Evolutionary conservation across 1,140 invertebrate genomes (phyloP).

Genomic region (Rhynchophorus ferrugineus): DNA sequence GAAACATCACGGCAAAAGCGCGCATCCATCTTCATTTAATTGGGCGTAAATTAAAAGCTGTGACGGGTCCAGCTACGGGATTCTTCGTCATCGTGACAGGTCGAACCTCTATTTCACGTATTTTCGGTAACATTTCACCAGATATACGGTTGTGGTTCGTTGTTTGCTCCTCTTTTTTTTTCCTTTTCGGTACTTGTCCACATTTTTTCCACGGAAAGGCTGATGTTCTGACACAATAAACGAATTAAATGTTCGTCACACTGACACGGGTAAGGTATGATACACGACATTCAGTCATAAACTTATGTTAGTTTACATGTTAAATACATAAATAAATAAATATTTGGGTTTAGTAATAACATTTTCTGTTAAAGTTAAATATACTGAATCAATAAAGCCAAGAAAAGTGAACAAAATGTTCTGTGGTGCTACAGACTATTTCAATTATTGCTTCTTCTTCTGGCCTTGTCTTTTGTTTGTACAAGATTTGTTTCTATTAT

Average conservation of each 20-base stretch:
- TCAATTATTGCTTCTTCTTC: too few species aligned
- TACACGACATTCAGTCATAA: too few species aligned
- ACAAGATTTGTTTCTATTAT: too few species aligned
- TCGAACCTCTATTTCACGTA: constrained; percentile 17
- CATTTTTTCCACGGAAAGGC: not conserved
- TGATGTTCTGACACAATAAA: not conserved
- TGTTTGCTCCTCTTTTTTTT: not conserved
- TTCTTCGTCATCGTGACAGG: constrained; percentile 18
- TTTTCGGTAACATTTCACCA: constrained; percentile 3
- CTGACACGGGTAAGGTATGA: too few species aligned
- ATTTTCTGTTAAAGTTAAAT: too few species aligned
- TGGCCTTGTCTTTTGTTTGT: too few species aligned
- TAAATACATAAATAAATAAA: too few species aligned
- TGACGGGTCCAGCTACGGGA: constrained; percentile 14
- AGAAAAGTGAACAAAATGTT: too few species aligned
- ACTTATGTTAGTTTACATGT: too few species aligned
- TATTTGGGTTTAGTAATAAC: too few species aligned
- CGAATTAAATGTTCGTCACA: not conserved
- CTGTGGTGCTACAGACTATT: too few species aligned
- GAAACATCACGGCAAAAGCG: constrained; percentile 12
- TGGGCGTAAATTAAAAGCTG: constrained; percentile 20
- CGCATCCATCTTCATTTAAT: constrained; percentile 20
- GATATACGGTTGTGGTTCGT: not conserved
- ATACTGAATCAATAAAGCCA: too few species aligned
- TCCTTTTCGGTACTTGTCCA: not conserved